Evolutionary conservation across 2,113 vertebrate species (phyloP).

Genomic region (Etheostoma spectabile): DNA sequence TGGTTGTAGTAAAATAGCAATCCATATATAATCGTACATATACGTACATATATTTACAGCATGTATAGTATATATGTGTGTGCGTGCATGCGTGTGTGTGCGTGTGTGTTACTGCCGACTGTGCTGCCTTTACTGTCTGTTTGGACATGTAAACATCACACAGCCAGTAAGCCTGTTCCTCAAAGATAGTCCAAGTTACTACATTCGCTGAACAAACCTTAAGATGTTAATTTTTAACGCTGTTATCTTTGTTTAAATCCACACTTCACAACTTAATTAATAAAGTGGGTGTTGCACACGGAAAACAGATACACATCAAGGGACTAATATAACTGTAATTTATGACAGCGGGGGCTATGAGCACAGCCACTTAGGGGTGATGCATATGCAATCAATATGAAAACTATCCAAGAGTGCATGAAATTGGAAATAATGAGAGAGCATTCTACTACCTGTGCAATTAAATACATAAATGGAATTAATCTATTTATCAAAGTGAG

Average conservation of each 20-base stretch:
- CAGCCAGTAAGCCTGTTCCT: background rate
- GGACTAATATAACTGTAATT: slow-evolving; percentile 38
- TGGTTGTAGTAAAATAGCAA: background rate
- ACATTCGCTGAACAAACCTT: background rate
- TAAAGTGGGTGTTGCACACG: background rate
- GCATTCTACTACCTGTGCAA: slow-evolving; percentile 9
- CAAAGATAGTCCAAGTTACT: background rate
- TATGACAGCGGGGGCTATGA: slow-evolving; percentile 38
- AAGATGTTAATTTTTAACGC: slow-evolving; percentile 2
- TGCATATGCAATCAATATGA: slow-evolving; percentile 44
- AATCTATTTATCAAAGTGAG: slow-evolving; percentile 40
- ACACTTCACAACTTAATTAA: slow-evolving; percentile 25
- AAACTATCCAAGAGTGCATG: slow-evolving; percentile 31
- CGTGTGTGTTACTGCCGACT: background rate
- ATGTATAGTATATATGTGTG: too few relatives aligned
- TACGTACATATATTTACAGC: too few relatives aligned
- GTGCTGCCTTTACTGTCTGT: slow-evolving; percentile 1
- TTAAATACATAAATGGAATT: slow-evolving; percentile 52
- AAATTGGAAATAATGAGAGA: slow-evolving; percentile 28
- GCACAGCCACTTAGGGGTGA: slow-evolving; percentile 11
- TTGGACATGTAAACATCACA: background rate
- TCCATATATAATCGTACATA: too few relatives aligned
- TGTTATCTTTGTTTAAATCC: slow-evolving; percentile 35
- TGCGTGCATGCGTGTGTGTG: too few relatives aligned
- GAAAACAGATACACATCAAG: slow-evolving; percentile 14